These are phyloP conservation scores for Oligia fasciuncula DNA, from an alignment of 2,888 invertebrate genomes.

Conservation along the genomic window DNA sequence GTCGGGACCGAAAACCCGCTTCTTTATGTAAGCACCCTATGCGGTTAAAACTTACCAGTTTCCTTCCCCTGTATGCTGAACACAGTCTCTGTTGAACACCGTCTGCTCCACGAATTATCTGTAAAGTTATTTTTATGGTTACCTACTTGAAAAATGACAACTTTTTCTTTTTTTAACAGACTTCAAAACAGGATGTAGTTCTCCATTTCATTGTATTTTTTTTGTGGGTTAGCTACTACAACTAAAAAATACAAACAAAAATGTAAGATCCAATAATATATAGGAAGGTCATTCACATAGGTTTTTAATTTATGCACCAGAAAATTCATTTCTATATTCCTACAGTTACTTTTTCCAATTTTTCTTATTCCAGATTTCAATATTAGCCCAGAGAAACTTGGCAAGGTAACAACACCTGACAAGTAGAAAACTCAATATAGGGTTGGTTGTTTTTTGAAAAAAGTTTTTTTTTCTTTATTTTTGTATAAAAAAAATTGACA, in stretches of 20 bases:
- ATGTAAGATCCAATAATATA: too few species aligned
- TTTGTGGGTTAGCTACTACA: too few species aligned
- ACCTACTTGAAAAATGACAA: too few species aligned
- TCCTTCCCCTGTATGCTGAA: conserved; percentile 91
- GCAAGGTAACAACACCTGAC: conserved; percentile 44
- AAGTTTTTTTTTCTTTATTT: too few species aligned
- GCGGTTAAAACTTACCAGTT: conserved; percentile 88
- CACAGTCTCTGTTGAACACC: conserved; percentile 89
- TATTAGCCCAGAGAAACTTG: conserved; percentile 2
- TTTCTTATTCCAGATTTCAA: conserved; percentile 12
- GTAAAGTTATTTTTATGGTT: conserved; percentile 50
- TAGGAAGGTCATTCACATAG: too few species aligned
- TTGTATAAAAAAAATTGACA: not conserved
- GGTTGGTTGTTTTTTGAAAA: not conserved
- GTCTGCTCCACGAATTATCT: conserved; percentile 82
- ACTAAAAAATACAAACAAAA: too few species aligned
- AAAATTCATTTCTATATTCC: not conserved
- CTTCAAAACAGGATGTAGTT: too few species aligned
- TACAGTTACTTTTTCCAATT: not conserved
- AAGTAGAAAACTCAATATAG: conserved; percentile 54
- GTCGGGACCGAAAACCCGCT: too few species aligned
- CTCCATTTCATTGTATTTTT: too few species aligned
- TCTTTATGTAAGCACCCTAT: not conserved
- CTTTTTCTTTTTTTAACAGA: not conserved
- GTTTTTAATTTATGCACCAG: not conserved